phyloP scores from a whole-genome alignment of 37 sponge, comb jelly and placozoan genomes.

The Theonella swinhoei region DNA sequence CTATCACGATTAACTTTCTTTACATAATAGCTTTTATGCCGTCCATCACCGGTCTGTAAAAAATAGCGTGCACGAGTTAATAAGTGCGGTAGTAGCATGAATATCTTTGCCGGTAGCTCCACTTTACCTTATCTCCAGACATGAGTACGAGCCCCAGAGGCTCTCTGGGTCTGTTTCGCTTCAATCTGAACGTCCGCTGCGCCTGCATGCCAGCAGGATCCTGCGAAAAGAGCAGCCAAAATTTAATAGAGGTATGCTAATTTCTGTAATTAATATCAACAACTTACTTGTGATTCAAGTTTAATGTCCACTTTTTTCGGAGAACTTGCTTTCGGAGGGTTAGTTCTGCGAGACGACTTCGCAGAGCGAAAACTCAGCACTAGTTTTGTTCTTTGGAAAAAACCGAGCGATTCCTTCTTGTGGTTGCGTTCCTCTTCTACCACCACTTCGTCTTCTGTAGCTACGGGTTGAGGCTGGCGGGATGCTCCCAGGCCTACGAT shows the following conservation, averaged over 20 bases:
- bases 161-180: constrained; percentile 53
- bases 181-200: constrained; percentile 38
- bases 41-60: constrained; percentile 33
- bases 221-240: not conserved
- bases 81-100: not conserved
- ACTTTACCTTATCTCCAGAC: constrained; percentile 70
- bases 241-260: not conserved
- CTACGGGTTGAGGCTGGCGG: too few relatives aligned
- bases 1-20: constrained; percentile 54
- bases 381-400: constrained; percentile 8
- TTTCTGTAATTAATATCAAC: too few relatives aligned
- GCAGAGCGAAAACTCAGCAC: constrained; percentile 9
- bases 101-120: not conserved
- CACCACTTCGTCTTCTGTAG: too few relatives aligned
- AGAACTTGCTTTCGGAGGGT: not conserved
- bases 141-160: constrained; percentile 70
- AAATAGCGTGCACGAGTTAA: not conserved
- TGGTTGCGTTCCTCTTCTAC: not conserved
- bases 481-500: not conserved
- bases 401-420: not conserved
- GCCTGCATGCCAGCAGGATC: constrained; percentile 1
- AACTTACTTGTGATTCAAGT: not conserved
- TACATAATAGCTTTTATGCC: constrained; percentile 28
- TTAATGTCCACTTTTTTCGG: not conserved
- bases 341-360: too few relatives aligned